phyloP scores from a whole-genome alignment of 2,113 vertebrate genomes.

The Lophura nycthemera region DNA sequence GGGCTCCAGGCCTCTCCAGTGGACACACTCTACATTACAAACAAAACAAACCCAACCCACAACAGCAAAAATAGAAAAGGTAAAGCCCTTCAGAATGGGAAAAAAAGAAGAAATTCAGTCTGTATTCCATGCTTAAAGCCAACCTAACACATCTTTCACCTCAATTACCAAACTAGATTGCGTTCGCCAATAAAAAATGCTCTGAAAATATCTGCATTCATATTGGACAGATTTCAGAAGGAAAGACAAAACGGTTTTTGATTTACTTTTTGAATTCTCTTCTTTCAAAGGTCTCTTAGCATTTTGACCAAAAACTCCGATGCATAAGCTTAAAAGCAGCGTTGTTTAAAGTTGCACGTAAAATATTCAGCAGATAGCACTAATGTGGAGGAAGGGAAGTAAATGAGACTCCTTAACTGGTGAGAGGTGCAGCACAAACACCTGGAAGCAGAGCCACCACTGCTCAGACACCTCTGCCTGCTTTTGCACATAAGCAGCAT shows the following conservation, averaged over 20 bases:
- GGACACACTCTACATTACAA: rapidly evolving
- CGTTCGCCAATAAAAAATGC: background rate
- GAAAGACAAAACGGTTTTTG: background rate
- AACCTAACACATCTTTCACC: background rate
- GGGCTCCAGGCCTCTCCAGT: background rate
- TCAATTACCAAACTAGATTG: background rate
- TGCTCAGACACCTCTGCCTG: background rate
- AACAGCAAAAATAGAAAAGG: background rate
- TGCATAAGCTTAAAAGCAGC: background rate
- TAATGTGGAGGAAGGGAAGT: background rate
- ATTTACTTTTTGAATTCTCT: background rate
- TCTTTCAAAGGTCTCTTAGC: background rate
- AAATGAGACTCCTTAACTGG: background rate
- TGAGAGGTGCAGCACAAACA: background rate
- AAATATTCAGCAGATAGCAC: background rate
- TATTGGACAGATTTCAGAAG: background rate
- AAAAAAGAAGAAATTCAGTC: background rate
- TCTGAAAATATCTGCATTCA: background rate
- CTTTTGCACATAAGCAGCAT: background rate
- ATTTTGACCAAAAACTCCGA: background rate
- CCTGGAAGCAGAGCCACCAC: background rate
- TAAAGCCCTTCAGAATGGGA: background rate
- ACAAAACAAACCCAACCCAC: background rate
- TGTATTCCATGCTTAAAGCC: background rate
- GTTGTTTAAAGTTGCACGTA: background rate